Base-by-base conservation (phyloP, 1,140 invertebrate genomes). In the Heliconius congener region DNA sequence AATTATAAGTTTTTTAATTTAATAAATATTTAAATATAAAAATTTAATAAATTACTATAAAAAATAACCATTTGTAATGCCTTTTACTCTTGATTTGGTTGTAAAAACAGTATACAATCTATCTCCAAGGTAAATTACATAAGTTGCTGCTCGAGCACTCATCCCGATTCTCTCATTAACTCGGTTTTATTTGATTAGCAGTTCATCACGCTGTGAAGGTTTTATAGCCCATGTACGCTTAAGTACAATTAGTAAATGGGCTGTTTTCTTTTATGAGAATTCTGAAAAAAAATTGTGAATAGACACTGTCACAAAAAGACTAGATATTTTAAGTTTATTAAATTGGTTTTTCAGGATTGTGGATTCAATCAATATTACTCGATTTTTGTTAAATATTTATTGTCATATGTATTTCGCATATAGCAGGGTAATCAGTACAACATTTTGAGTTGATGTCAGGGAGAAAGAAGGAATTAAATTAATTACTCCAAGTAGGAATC, bases 131-230 rank as follows among this genome's bases (percentile, higher is more conserved):
- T 66, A 66, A 42, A 23, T 66, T 66, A 66, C 0, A 8, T 27
- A 27, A 57, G 55, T 23, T 57, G 57, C 57, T 66, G 13, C 57
- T 27, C 23, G 11, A 27, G 57, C 30, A 30, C 23, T 66, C 23
- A 66, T 66, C 13, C 11, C 13, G 60, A 30, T 30, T 66, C 60
- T 30, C 23, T 66, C 60, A 30, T 66, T 66, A 66, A 30, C 60
- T 66, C 27, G 27, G 13, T 30, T 66, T 66, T 66, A 66, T 66
- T 66, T 66, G n/a, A 66, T 66, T 66, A 66, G 60, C 60, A 66
- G 3, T 66, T 66, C 60, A 66, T 66, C 60, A 66, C 23, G 16
- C 13, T 66, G 60, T 66, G 60, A 66, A 66, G 60, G 60, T 66
- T 30, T 66, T 66, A 66, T 30, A 30, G 27, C 60, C 13, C 11